Evolutionary conservation across 2,113 vertebrate species (phyloP).

Genomic region (Phaethornis superciliosus): DNA sequence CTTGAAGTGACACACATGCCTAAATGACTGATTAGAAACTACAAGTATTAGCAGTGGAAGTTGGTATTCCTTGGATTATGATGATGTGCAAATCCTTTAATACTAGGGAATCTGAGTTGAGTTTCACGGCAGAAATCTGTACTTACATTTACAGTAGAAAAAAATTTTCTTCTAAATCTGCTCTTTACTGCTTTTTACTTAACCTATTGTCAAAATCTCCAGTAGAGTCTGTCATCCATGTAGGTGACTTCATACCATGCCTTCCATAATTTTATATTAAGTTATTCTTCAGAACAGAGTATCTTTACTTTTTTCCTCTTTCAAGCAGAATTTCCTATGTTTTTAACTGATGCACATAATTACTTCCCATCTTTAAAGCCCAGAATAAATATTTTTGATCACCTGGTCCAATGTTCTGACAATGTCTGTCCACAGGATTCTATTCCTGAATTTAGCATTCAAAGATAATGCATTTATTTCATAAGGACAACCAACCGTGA

Average conservation of each 20-base stretch:
- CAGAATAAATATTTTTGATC: not conserved
- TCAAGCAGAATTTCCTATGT: not conserved
- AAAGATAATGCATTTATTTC: not conserved
- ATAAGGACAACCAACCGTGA: not conserved
- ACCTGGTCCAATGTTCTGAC: not conserved
- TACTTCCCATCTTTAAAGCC: not conserved
- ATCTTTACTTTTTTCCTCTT: not conserved
- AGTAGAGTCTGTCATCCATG: not conserved
- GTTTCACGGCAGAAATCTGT: not conserved
- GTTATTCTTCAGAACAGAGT: not conserved
- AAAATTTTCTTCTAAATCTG: not conserved
- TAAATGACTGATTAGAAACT: not conserved
- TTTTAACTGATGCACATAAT: not conserved
- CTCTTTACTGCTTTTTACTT: not conserved
- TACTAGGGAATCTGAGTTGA: not conserved
- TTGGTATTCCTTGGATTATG: not conserved
- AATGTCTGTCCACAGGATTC: not conserved
- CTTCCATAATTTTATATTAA: not conserved
- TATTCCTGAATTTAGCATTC: not conserved
- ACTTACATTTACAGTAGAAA: not conserved
- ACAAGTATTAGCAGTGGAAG: not conserved
- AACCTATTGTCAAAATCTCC: not conserved
- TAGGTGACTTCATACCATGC: not conserved
- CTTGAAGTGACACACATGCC: not conserved
- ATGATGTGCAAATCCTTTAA: not conserved